These are phyloP conservation scores for Cryptotis parvus DNA, from an alignment of 2,113 vertebrate species.

Conservation along the genomic window DNA sequence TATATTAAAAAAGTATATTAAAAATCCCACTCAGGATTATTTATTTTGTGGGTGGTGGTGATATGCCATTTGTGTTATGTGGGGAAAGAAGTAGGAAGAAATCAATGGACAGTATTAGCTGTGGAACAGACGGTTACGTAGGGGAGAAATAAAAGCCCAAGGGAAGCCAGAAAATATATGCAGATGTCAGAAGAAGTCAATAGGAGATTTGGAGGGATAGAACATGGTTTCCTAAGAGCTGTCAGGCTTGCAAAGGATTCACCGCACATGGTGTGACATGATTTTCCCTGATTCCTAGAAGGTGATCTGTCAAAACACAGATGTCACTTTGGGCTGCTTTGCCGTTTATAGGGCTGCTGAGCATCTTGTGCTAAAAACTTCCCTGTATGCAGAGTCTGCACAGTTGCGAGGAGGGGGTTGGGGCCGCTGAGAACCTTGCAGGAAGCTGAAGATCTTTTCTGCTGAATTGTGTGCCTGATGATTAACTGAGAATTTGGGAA, in stretches of 20 bases:
- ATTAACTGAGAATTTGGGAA: not conserved
- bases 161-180: not conserved
- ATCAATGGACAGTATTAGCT: not conserved
- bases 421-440: not conserved
- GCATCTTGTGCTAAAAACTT: not conserved
- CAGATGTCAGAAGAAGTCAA: not conserved
- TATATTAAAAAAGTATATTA: too few species aligned
- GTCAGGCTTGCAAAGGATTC: not conserved
- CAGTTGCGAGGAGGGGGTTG: not conserved
- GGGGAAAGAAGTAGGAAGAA: not conserved
- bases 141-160: not conserved
- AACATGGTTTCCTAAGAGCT: not conserved
- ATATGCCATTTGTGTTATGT: not conserved
- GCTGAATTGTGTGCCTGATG: not conserved
- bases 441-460: not conserved
- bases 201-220: not conserved
- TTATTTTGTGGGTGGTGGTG: too few species aligned
- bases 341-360: not conserved
- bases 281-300: not conserved
- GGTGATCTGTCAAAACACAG: constrained; percentile 2
- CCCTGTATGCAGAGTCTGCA: not conserved
- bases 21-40: too few species aligned
- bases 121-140: not conserved
- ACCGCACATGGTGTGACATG: too few species aligned
- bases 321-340: not conserved